Percentiles rank a stretch among this genome's conserved stretches.
Conservation (phyloP, 2,888 invertebrate genomes). For the Pristionchus fissidentatus region DNA sequence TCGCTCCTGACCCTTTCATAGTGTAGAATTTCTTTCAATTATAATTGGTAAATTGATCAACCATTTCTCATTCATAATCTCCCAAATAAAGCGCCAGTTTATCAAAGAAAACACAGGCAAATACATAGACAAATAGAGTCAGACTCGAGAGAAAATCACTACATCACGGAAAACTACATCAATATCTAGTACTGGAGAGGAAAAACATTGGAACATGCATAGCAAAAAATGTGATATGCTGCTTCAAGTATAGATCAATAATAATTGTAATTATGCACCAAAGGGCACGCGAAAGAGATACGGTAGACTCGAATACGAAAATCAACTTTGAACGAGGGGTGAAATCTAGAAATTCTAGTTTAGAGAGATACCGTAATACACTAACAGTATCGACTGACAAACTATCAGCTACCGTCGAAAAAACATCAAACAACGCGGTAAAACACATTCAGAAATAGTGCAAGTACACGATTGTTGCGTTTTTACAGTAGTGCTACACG, state of each 20-base stretch:
- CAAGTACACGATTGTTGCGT: not conserved
- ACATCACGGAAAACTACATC: no score
- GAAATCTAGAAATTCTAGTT: not conserved
- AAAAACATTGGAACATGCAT: not conserved
- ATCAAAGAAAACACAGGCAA: no score
- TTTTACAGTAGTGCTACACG: not conserved
- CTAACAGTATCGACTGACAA: not conserved
- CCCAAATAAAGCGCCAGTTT: not conserved
- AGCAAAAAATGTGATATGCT: not conserved
- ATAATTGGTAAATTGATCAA: not conserved
- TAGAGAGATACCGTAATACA: not conserved
- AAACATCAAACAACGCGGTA: no score
- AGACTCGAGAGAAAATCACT: not conserved
- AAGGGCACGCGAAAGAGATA: not conserved
- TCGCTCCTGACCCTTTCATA: no score
- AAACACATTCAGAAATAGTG: conserved; percentile 1
- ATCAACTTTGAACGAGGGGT: not conserved
- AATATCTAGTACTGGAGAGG: not conserved
- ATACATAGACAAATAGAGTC: conserved; percentile 18
- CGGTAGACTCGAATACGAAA: not conserved
- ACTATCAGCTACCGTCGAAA: conserved; percentile 5
- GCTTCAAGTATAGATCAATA: conserved; percentile 16
- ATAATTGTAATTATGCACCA: not conserved
- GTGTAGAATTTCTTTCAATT: no score
- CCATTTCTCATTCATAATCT: not conserved